A percentile compares a stretch with the other conserved stretches of the same genome.
Evolutionary conservation across 2,113 vertebrate genomes (phyloP).

Genomic region (Thermophis baileyi): DNA sequence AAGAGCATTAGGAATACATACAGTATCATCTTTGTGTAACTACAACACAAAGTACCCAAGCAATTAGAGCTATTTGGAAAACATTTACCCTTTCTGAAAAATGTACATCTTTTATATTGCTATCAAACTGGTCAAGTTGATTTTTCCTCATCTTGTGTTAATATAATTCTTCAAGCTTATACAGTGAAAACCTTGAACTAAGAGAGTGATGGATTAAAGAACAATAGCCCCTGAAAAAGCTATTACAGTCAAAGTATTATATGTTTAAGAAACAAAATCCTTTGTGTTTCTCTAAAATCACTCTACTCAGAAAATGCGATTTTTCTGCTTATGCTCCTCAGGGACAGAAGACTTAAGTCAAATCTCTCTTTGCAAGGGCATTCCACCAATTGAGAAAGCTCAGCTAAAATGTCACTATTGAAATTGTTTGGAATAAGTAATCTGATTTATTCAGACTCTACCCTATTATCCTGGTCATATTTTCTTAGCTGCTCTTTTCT

Average conservation of each 20-base stretch:
- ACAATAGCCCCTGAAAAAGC: slow-evolving; percentile 47
- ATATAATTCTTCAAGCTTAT: slow-evolving; percentile 55
- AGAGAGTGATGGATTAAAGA: slow-evolving; percentile 55
- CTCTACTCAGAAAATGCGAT: background rate
- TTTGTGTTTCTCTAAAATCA: slow-evolving; percentile 36
- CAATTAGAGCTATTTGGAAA: background rate
- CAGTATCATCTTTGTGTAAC: background rate
- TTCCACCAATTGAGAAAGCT: background rate
- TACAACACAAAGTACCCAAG: background rate
- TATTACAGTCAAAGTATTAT: slow-evolving; percentile 41
- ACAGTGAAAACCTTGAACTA: slow-evolving; percentile 51
- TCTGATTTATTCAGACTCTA: slow-evolving; percentile 42
- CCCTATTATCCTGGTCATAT: slow-evolving; percentile 38
- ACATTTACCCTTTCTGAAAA: slow-evolving; percentile 29
- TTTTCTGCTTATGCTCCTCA: slow-evolving; percentile 18
- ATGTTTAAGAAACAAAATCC: slow-evolving; percentile 25
- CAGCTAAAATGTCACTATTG: rapidly evolving
- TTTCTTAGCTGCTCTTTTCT: slow-evolving; percentile 49
- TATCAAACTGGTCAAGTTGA: slow-evolving; percentile 50
- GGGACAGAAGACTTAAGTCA: slow-evolving; percentile 11
- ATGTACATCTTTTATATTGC: slow-evolving; percentile 34
- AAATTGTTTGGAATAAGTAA: background rate
- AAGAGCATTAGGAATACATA: background rate
- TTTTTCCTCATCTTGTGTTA: slow-evolving; percentile 57
- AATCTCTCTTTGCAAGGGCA: slow-evolving; percentile 5